These are phyloP conservation scores for Acipenser ruthenus DNA, from an alignment of 2,797 vertebrate species.

Conservation along the genomic window DNA sequence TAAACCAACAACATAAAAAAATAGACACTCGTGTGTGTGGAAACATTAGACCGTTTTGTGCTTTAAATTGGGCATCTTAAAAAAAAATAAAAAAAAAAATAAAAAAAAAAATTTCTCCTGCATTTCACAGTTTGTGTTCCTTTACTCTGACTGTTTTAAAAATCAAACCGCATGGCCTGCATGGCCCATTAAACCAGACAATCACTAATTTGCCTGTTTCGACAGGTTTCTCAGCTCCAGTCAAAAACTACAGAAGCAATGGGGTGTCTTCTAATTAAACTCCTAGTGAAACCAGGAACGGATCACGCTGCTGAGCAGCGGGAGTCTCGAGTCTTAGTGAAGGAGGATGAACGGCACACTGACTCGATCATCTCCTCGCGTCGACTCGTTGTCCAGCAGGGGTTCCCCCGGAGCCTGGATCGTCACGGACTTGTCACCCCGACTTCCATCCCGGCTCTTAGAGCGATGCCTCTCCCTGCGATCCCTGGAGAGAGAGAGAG, in stretches of 20 bases:
- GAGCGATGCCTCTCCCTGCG: slow-evolving; percentile 78
- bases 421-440: slow-evolving; percentile 81
- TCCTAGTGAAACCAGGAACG: slow-evolving; percentile 26
- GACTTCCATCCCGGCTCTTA: slow-evolving; percentile 74
- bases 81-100: too few species aligned
- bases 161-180: too few species aligned
- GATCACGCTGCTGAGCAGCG: slow-evolving; percentile 24
- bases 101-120: too few species aligned
- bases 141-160: too few species aligned
- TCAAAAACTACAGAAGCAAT: neutral
- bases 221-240: too few species aligned
- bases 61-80: too few species aligned
- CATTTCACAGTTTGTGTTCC: too few species aligned
- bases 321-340: neutral
- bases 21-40: too few species aligned
- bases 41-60: too few species aligned
- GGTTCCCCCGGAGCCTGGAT: slow-evolving; percentile 83
- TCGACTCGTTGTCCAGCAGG: slow-evolving; percentile 76
- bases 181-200: too few species aligned
- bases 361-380: slow-evolving; percentile 80
- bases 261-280: neutral
- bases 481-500: slow-evolving; percentile 53
- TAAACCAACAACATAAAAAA: too few species aligned
- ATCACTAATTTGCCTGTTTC: too few species aligned
- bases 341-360: slow-evolving; percentile 24